These are phyloP conservation scores for Trichogramma evanescens DNA, from an alignment of 2,888 invertebrate genomes.

Conservation along the genomic window DNA sequence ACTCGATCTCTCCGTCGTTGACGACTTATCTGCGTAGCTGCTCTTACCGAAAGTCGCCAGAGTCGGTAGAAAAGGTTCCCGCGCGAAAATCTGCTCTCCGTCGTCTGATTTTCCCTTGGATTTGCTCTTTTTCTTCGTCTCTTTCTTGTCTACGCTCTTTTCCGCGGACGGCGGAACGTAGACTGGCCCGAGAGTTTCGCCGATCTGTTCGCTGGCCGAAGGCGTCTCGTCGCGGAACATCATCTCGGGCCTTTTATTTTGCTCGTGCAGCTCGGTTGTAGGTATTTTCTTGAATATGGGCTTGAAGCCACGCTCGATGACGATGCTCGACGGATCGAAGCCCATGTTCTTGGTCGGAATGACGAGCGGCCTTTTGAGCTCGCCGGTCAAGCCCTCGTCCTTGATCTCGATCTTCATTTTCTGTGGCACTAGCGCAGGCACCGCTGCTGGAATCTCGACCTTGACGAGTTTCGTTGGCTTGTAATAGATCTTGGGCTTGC, in stretches of 20 bases:
- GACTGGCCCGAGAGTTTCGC: constrained; percentile 68
- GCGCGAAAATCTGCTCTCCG: no score
- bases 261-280: not conserved
- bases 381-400: constrained; percentile 1
- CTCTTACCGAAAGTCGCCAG: no score
- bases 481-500: constrained; percentile 4
- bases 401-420: constrained; percentile 20
- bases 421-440: not conserved
- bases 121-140: constrained; percentile 24
- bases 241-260: constrained; percentile 31
- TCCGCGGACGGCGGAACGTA: constrained; percentile 74
- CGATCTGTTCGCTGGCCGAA: constrained; percentile 24
- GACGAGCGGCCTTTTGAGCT: constrained; percentile 10
- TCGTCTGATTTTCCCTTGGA: no score
- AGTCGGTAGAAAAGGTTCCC: no score
- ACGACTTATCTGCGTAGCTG: no score
- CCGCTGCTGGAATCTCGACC: constrained; percentile 21
- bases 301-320: constrained; percentile 77
- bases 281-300: constrained; percentile 60
- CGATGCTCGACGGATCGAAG: constrained; percentile 72
- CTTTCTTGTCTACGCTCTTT: constrained; percentile 43
- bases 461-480: constrained; percentile 30
- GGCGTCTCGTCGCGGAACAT: constrained; percentile 3
- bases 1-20: constrained; percentile 39
- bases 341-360: constrained; percentile 62